Evolutionary conservation across 2,888 invertebrate species (phyloP), one percentile per base, ranked within the genome.

Genomic region (Blomia tropicalis): DNA sequence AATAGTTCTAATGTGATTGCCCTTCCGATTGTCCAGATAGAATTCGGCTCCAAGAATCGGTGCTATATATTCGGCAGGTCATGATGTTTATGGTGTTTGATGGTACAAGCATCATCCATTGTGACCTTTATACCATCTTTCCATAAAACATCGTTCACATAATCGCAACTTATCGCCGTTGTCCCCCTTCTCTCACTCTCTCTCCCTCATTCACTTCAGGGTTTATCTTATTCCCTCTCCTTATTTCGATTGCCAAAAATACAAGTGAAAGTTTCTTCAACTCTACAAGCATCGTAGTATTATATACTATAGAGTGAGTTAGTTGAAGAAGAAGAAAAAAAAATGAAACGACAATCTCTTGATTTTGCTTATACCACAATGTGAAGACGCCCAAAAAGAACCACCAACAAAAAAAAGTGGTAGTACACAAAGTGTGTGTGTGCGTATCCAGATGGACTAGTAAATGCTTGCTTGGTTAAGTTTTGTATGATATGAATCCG

Each of bases 221-320:
- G 7, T 27, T 47, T 47, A 47, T 47, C 51, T 47, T 27, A 19
- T 27, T 47, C 27, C n/a, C n/a, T n/a, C n/a, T 7, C 51, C 51
- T 47, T n/a, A 47, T 19, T 47, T 47, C 27, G 51, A 47, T 47
- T 47, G 51, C 51, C 51, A 47, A 47, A 47, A 47, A 47, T 47
- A 47, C 51, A 56, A 56, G 56, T 56, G 56, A 56, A 56, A 56
- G 56, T 56, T 56, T 56, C 27, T 56, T 56, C 56, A 56, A 56
- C 56, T 56, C 29, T 29, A 19, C 23, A n/a, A n/a, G 51, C 51
- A 27, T 47, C 7, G 14, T 41, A n/a, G 41, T 41, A 17, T n/a
- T n/a, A n/a, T n/a, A n/a, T n/a, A n/a, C n/a, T n/a, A n/a, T n/a
- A n/a, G n/a, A n/a, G n/a, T n/a, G n/a, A n/a, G n/a, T n/a, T n/a